Evolutionary conservation across 1,140 invertebrate genomes (phyloP).

Genomic region (Ooceraea biroi): DNA sequence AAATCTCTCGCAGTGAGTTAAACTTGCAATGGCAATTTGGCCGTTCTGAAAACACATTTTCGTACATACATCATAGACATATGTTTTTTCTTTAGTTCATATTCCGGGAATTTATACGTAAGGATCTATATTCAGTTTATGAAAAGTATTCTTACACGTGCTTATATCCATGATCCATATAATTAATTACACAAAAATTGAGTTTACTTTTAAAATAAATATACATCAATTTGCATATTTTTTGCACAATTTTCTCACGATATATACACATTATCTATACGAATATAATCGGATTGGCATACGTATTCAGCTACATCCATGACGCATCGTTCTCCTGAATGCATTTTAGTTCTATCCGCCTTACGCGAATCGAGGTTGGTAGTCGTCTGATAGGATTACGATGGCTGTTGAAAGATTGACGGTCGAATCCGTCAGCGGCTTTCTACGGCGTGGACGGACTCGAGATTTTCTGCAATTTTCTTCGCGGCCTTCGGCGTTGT

Average conservation of each 20-base stretch:
- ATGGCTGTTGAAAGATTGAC: constrained; percentile 83
- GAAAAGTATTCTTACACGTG: too few species aligned
- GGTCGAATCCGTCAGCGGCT: constrained; percentile 81
- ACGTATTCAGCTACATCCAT: background rate
- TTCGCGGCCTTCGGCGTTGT: constrained; percentile 60
- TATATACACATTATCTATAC: too few species aligned
- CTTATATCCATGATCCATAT: constrained; percentile 69
- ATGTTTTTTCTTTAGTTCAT: background rate
- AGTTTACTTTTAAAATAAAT: background rate
- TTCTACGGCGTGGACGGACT: constrained; percentile 74
- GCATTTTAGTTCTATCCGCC: constrained; percentile 57
- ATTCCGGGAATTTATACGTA: background rate
- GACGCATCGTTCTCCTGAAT: constrained; percentile 43
- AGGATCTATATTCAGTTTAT: too few species aligned
- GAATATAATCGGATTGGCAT: background rate
- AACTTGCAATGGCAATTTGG: constrained; percentile 30
- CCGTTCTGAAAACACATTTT: constrained; percentile 26
- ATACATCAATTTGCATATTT: background rate
- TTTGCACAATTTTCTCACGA: too few species aligned
- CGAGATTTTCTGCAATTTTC: constrained; percentile 83
- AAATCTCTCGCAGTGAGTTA: constrained; percentile 64
- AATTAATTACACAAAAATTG: background rate
- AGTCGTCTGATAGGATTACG: constrained; percentile 81
- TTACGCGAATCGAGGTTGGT: constrained; percentile 66
- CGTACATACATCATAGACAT: constrained; percentile 4